phyloP scores from a whole-genome alignment of 35 echinoderm and acorn worm genomes.

The Apostichopus japonicus region DNA sequence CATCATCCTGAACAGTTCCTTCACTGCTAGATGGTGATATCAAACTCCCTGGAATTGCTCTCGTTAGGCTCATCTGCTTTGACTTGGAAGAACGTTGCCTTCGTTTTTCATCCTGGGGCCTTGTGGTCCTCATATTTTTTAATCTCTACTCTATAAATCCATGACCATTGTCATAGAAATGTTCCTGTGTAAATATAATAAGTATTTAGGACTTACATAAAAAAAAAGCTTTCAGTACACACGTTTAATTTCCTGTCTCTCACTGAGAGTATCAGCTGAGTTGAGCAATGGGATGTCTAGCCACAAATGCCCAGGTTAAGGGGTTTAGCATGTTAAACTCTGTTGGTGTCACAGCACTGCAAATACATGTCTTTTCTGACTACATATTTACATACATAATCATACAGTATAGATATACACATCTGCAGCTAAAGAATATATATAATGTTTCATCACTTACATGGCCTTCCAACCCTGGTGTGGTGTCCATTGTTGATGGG shows the following conservation, averaged over 20 bases:
- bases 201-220: not conserved
- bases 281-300: not conserved
- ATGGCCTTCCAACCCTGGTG: slow-evolving; percentile 54
- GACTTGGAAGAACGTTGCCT: not conserved
- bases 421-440: too few relatives aligned
- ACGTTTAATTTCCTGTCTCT: too few relatives aligned
- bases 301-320: not conserved
- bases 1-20: not conserved
- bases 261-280: not conserved
- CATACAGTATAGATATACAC: too few relatives aligned
- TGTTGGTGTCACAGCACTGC: not conserved
- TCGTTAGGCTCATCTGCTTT: not conserved
- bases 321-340: not conserved
- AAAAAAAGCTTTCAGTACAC: not conserved
- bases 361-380: too few relatives aligned
- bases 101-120: not conserved
- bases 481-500: slow-evolving; percentile 53
- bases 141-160: slow-evolving; percentile 46
- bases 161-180: slow-evolving; percentile 45
- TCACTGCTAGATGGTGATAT: not conserved
- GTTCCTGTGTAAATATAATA: slow-evolving; percentile 54
- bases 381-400: too few relatives aligned
- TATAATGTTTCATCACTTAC: not conserved
- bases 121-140: slow-evolving; percentile 17
- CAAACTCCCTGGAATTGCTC: not conserved